These are phyloP conservation scores for Drepana arcuata DNA, from an alignment of 1,140 invertebrate species.

Conservation along the genomic window DNA sequence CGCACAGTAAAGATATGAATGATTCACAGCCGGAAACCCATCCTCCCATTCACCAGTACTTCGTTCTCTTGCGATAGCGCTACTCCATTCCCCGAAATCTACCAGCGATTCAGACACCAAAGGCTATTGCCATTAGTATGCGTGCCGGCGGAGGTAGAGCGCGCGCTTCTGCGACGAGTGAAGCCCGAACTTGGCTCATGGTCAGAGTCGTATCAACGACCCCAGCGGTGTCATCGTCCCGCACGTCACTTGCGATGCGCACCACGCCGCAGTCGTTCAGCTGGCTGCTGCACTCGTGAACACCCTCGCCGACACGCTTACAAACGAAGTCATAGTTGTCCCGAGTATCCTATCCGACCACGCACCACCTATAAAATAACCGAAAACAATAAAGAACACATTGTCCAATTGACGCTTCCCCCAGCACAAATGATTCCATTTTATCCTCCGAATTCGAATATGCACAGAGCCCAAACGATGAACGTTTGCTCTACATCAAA, in stretches of 20 bases:
- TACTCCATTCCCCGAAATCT: conserved; percentile 12
- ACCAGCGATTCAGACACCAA: conserved; percentile 5
- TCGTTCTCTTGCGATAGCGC: conserved; percentile 34
- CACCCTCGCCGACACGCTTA: conserved; percentile 19
- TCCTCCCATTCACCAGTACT: conserved; percentile 24
- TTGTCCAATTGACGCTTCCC: conserved; percentile 23
- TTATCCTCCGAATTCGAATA: too few relatives aligned
- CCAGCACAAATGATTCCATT: too few relatives aligned
- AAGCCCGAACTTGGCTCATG: conserved; percentile 9
- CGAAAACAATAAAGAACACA: conserved; percentile 29
- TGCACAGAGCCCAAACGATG: too few relatives aligned
- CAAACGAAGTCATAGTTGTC: conserved; percentile 30
- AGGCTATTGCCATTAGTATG: conserved; percentile 19
- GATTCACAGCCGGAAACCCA: conserved; percentile 32
- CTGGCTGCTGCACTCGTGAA: conserved; percentile 23
- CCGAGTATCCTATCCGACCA: conserved; percentile 27
- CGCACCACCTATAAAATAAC: conserved; percentile 34
- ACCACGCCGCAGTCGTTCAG: conserved; percentile 32
- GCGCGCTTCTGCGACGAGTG: too few relatives aligned
- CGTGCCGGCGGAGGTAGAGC: conserved; percentile 15
- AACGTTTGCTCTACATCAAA: too few relatives aligned
- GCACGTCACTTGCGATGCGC: conserved; percentile 23
- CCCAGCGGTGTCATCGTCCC: conserved; percentile 11
- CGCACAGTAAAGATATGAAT: too few relatives aligned
- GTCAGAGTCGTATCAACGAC: conserved; percentile 2